Percentiles rank a stretch among this genome's conserved stretches.
phyloP scores from a whole-genome alignment of 2,888 invertebrate genomes.

The Meloe dianella region DNA sequence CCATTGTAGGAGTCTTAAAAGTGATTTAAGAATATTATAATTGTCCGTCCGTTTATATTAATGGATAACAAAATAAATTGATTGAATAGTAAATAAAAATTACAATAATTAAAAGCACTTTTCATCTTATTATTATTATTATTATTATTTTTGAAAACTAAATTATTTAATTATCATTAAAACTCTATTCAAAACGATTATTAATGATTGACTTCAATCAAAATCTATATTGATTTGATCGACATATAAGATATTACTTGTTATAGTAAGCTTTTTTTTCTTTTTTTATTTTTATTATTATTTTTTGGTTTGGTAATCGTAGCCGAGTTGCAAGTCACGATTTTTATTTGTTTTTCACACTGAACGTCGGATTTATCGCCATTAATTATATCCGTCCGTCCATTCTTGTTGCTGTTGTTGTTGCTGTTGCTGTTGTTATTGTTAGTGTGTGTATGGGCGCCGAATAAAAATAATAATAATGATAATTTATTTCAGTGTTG shows the following conservation, averaged over 20 bases:
- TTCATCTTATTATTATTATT: too few relatives aligned
- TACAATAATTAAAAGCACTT: too few relatives aligned
- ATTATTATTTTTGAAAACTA: too few relatives aligned
- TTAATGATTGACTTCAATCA: constrained; percentile 10
- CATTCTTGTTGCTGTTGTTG: background rate
- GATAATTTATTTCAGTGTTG: constrained; percentile 25
- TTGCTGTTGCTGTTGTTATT: background rate
- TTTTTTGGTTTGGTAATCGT: constrained; percentile 21
- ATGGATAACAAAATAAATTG: background rate
- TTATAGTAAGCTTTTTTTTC: background rate
- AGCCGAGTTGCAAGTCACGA: constrained; percentile 47
- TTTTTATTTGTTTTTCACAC: constrained; percentile 50
- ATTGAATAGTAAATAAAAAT: background rate
- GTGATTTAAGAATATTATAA: constrained; percentile 2
- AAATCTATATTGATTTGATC: constrained; percentile 35
- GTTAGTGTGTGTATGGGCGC: constrained; percentile 4
- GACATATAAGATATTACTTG: constrained; percentile 33
- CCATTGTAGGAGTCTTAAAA: constrained; percentile 1
- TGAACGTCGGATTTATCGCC: constrained; percentile 44
- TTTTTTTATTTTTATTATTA: constrained; percentile 22
- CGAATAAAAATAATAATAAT: constrained; percentile 23
- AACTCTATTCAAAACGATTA: background rate
- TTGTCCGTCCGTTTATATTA: background rate
- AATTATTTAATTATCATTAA: background rate
- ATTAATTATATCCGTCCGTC: constrained; percentile 46